Conservation (phyloP, 2,797 vertebrate genomes). For the Lycodopsis pacificus region DNA sequence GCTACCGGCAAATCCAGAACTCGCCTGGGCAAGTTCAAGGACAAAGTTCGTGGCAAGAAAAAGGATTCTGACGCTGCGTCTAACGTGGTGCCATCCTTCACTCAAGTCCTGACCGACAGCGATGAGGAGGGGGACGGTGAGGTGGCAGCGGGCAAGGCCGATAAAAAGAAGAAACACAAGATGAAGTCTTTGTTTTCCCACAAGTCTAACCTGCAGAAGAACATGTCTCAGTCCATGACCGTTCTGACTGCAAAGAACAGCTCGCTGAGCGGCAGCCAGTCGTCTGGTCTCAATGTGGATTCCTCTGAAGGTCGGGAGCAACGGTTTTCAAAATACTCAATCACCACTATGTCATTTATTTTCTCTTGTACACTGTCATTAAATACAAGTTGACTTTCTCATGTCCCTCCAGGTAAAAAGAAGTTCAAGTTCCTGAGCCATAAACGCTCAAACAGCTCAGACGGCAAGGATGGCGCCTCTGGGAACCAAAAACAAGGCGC, state of each 20-base stretch:
- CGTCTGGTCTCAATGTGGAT: constrained; percentile 82
- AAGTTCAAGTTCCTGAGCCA: constrained; percentile 86
- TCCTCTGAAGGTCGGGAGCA: constrained; percentile 76
- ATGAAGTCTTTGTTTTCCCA: constrained; percentile 89
- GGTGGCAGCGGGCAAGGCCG: constrained; percentile 28
- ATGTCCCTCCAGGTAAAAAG: constrained; percentile 81
- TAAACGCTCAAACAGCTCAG: constrained; percentile 87
- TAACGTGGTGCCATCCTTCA: constrained; percentile 79
- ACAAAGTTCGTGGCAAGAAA: constrained; percentile 93
- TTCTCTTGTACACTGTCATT: background rate
- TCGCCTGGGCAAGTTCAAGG: constrained; percentile 93
- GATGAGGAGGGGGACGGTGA: constrained; percentile 85
- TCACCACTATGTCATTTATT: background rate
- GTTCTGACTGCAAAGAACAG: constrained; percentile 81
- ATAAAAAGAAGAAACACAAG: constrained; percentile 89
- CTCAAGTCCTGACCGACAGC: constrained; percentile 88
- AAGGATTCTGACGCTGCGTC: constrained; percentile 86
- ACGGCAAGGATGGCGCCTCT: constrained; percentile 81
- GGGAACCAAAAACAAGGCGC: constrained; percentile 41
- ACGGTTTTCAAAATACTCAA: background rate
- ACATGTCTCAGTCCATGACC: constrained; percentile 94
- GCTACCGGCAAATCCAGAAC: constrained; percentile 90
- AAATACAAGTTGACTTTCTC: background rate
- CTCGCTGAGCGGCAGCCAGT: constrained; percentile 76
- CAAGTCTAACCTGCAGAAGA: constrained; percentile 91